These are phyloP conservation scores for Philonicus albiceps DNA, from an alignment of 2,888 invertebrate species.

Conservation along the genomic window DNA sequence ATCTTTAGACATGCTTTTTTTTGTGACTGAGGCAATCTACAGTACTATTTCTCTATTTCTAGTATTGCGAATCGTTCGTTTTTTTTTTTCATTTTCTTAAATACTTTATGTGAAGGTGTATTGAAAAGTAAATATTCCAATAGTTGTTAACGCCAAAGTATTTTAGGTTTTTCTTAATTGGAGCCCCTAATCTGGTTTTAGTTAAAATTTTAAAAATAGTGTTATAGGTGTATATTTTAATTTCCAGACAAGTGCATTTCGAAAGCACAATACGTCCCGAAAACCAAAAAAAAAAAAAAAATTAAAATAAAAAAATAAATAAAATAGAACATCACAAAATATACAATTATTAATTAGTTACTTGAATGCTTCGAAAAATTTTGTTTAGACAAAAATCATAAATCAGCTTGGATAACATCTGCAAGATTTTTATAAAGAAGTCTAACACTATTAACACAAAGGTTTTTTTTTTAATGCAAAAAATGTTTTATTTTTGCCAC, in stretches of 20 bases:
- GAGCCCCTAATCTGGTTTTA: neutral
- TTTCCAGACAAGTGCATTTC: conserved; percentile 8
- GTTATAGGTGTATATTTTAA: neutral
- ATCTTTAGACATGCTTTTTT: neutral
- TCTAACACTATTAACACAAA: conserved; percentile 24
- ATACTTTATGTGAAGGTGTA: neutral
- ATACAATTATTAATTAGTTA: neutral
- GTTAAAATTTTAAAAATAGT: neutral
- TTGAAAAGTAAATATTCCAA: neutral
- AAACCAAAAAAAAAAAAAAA: conserved; percentile 5
- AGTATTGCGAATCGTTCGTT: too few relatives aligned
- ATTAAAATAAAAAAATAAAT: neutral
- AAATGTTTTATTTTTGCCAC: conserved; percentile 40
- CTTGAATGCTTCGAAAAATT: neutral
- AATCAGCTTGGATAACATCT: conserved; percentile 25
- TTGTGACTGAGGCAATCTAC: neutral
- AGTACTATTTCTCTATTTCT: too few relatives aligned
- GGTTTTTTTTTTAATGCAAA: conserved; percentile 19
- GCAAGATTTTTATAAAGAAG: conserved; percentile 14
- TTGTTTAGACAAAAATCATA: conserved; percentile 7
- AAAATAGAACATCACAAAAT: neutral
- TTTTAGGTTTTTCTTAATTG: neutral
- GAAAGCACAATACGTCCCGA: neutral
- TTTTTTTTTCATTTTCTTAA: neutral
- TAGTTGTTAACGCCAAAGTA: neutral